Conservation (phyloP, 2,888 invertebrate species). For the Troglohyphantes excavatus region DNA sequence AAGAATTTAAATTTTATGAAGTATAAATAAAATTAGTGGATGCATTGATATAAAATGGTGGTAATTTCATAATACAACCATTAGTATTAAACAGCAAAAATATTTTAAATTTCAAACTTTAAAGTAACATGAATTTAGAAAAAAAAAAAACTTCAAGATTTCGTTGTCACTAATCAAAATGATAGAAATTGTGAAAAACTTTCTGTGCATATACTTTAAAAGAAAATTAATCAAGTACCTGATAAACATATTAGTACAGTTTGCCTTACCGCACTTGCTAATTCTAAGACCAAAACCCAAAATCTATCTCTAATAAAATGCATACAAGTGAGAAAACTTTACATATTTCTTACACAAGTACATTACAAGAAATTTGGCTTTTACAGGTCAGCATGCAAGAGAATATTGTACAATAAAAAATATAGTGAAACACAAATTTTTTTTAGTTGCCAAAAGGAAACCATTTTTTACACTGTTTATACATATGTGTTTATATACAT, state of each 20-base stretch:
- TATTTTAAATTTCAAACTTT: too few species aligned
- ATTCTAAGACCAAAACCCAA: conserved; percentile 42
- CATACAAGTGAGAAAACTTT: conserved; percentile 29
- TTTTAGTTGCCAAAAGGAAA: conserved; percentile 47
- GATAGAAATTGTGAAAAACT: neutral
- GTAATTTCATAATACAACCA: too few species aligned
- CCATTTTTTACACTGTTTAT: conserved; percentile 28
- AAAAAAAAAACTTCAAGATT: too few species aligned
- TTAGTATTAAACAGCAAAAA: too few species aligned
- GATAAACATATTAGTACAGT: conserved; percentile 19
- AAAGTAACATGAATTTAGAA: too few species aligned
- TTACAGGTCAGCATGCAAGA: conserved; percentile 44
- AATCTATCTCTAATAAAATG: conserved; percentile 32
- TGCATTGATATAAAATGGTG: too few species aligned
- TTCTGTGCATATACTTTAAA: neutral
- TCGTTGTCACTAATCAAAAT: neutral
- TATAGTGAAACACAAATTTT: conserved; percentile 18
- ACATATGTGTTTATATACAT: conserved; percentile 47
- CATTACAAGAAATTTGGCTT: conserved; percentile 41
- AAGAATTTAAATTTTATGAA: too few species aligned
- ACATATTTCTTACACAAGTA: conserved; percentile 42
- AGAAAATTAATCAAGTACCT: too few species aligned
- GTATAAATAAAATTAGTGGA: too few species aligned
- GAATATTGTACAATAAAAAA: conserved; percentile 35
- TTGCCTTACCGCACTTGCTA: conserved; percentile 39